phyloP scores from a whole-genome alignment of 2,888 invertebrate species.

The Syritta pipiens region DNA sequence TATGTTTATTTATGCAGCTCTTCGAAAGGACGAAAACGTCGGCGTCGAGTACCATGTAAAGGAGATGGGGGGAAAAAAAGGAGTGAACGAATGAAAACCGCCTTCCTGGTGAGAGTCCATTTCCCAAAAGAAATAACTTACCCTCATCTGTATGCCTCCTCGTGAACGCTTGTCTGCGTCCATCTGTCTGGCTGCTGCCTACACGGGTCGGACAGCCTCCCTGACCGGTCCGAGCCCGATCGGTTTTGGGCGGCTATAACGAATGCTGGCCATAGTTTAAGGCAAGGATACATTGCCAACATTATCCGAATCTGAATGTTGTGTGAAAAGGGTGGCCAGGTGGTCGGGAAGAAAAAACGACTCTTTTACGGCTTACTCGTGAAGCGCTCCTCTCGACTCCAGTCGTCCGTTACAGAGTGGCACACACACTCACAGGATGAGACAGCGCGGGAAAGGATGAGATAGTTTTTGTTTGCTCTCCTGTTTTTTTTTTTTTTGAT shows the following conservation, averaged over 20 bases:
- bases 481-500: slow-evolving; percentile 50
- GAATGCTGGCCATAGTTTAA: slow-evolving; percentile 20
- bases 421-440: background rate
- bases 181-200: slow-evolving; percentile 16
- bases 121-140: slow-evolving; percentile 49
- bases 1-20: slow-evolving; percentile 50
- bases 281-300: slow-evolving; percentile 18
- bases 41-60: too few species aligned
- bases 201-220: background rate
- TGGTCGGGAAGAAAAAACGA: slow-evolving; percentile 5
- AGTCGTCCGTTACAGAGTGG: slow-evolving; percentile 2
- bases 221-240: background rate
- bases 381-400: slow-evolving; percentile 17
- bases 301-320: slow-evolving; percentile 15
- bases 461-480: slow-evolving; percentile 32
- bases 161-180: slow-evolving; percentile 14
- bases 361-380: slow-evolving; percentile 26
- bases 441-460: slow-evolving; percentile 11
- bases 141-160: slow-evolving; percentile 23
- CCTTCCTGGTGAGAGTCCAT: slow-evolving; percentile 27
- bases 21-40: slow-evolving; percentile 9
- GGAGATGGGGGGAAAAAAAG: slow-evolving; percentile 9
- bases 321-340: too few species aligned
- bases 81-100: slow-evolving; percentile 31
- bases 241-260: background rate